Percentiles rank a stretch among this genome's conserved stretches.
phyloP scores from a whole-genome alignment of 2,113 vertebrate species.

The Xyliphius kryptos region DNA sequence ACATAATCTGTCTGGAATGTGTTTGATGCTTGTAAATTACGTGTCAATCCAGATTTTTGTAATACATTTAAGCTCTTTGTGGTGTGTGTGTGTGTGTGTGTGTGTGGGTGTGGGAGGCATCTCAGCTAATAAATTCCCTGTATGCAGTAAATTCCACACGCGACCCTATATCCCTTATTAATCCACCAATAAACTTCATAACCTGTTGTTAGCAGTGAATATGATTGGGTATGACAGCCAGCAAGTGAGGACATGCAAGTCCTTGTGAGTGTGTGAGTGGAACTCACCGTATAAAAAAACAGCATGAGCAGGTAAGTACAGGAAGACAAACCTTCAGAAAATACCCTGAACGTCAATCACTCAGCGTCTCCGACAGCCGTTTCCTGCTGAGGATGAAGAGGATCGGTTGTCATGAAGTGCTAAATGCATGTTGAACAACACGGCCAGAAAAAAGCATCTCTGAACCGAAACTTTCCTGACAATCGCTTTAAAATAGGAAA shows the following conservation, averaged over 20 bases:
- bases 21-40: conserved; percentile 33
- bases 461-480: too few relatives aligned
- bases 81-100: neutral
- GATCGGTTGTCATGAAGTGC: conserved; percentile 27
- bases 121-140: neutral
- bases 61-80: neutral
- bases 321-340: conserved; percentile 27
- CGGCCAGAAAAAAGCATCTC: neutral
- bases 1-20: conserved; percentile 36
- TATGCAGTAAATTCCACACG: neutral
- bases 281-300: neutral
- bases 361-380: conserved; percentile 36
- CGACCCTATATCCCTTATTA: neutral
- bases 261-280: neutral
- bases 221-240: neutral
- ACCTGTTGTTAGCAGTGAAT: neutral
- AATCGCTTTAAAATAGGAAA: too few relatives aligned
- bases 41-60: conserved; percentile 18
- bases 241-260: neutral
- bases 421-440: conserved; percentile 13
- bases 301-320: neutral
- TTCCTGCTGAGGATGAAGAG: conserved; percentile 39
- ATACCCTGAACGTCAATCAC: conserved; percentile 35
- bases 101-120: neutral
- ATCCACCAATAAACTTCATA: neutral